Base-by-base conservation (phyloP, 2,888 invertebrate genomes). In the Scaptomyza caliginosa region DNA sequence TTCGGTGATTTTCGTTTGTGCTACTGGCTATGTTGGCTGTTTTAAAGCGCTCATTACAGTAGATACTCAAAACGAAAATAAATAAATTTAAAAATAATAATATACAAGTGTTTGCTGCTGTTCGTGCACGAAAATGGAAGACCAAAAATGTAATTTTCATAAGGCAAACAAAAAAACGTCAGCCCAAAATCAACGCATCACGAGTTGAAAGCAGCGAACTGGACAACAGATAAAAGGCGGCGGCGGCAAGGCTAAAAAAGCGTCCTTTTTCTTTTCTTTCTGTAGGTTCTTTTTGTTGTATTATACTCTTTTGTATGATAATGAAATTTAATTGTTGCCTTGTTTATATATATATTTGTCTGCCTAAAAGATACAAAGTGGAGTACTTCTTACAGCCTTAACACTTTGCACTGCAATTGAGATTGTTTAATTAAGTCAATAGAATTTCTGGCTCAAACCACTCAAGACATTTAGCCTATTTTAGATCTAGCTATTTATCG, bases 271-370 rank as follows among this genome's bases (percentile, higher is more conserved):
- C 57, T 42, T 75, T 34, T 32, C 48, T 39, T 26, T 45, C 48
- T 38, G 49, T 63, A 13, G 55, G 34, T 43, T 58, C 55, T 52
- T 52, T 56, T 69, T 39, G 40, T 50, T 54, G 66, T 71, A 52
- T 72, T 67, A 64, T 50, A n/a, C n/a, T 54, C 66, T 58, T 70
- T 68, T 60, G 75, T 70, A 70, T 73, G 70, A 70, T 84, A 80
- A 84, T 84, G 74, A 84, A 84, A 84, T 84, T 76, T 84, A 66
- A 76, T 65, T 60, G 62, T 70, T 64, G 81, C 56, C 66, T 62
- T 69, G 7, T 34, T 28, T 10, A 36, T 26, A 24, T 23, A n/a
- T 19, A 36, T 13, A 49, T 24, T 42, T 42, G 38, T 42, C 28
- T 57, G 40, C 54, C 38, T 50, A 40, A 36, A 17, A 55, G 43